Evolutionary conservation across 2,888 invertebrate species (phyloP).

Genomic region (Alentia gelatinosa): DNA sequence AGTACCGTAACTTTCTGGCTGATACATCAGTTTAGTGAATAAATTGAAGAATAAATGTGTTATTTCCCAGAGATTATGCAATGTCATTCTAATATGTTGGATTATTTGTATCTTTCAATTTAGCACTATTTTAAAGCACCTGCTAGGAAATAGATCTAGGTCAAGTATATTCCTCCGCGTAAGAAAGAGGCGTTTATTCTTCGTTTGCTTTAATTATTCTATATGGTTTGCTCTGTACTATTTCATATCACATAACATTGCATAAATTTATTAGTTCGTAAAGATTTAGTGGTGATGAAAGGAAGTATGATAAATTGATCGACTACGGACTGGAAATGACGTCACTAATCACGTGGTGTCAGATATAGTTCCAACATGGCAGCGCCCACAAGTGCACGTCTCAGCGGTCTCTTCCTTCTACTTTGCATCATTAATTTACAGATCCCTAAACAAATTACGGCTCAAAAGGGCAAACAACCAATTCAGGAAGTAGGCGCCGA

Average conservation of each 20-base stretch:
- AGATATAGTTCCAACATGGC: constrained; percentile 39
- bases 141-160: not conserved
- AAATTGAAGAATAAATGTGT: too few relatives aligned
- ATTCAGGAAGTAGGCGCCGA: not conserved
- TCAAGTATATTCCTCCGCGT: not conserved
- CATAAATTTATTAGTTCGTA: not conserved
- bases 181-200: not conserved
- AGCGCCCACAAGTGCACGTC: not conserved
- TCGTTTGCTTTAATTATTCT: not conserved
- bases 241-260: not conserved
- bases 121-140: not conserved
- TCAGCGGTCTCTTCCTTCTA: not conserved
- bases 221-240: not conserved
- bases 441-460: not conserved
- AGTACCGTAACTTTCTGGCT: not conserved
- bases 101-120: not conserved
- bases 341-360: not conserved
- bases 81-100: not conserved
- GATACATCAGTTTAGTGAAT: too few relatives aligned
- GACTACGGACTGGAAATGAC: not conserved
- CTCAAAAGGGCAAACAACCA: not conserved
- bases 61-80: too few relatives aligned
- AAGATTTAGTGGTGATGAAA: too few relatives aligned
- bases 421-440: not conserved
- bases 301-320: too few relatives aligned